phyloP scores from a whole-genome alignment of 2,797 vertebrate genomes.

The Oryzias sinensis region DNA sequence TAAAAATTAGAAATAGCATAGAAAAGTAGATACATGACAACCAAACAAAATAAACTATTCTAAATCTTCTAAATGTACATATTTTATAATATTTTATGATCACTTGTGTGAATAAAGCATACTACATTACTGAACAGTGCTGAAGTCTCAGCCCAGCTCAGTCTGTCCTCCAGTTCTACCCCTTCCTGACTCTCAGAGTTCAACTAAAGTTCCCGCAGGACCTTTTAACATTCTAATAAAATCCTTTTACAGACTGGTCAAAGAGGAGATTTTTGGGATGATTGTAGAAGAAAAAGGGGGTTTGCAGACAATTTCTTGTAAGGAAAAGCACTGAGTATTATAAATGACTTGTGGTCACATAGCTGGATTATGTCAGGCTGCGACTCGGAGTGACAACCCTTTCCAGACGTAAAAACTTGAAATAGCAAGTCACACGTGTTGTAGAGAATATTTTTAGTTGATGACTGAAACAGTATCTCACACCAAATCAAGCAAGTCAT shows the following conservation, averaged over 20 bases:
- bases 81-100: not conserved
- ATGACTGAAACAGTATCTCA: slow-evolving; percentile 31
- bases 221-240: slow-evolving; percentile 79
- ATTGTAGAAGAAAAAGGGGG: slow-evolving; percentile 25
- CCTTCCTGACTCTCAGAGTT: slow-evolving; percentile 44
- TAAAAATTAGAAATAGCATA: not conserved
- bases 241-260: slow-evolving; percentile 74
- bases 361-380: no score
- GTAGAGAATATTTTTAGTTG: not conserved
- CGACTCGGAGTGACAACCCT: no score
- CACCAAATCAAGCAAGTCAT: slow-evolving; percentile 58
- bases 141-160: slow-evolving; percentile 22
- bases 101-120: slow-evolving; percentile 3
- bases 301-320: slow-evolving; percentile 46
- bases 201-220: slow-evolving; percentile 57
- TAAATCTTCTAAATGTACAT: no score
- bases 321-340: slow-evolving; percentile 11
- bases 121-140: slow-evolving; percentile 2
- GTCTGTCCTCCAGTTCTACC: slow-evolving; percentile 49
- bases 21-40: not conserved
- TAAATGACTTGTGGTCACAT: no score
- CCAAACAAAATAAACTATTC: no score
- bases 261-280: slow-evolving; percentile 65
- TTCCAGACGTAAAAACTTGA: no score
- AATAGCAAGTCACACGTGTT: no score